Evolutionary conservation across 2,113 vertebrate genomes (phyloP).

Genomic region (Zapornia atra): DNA sequence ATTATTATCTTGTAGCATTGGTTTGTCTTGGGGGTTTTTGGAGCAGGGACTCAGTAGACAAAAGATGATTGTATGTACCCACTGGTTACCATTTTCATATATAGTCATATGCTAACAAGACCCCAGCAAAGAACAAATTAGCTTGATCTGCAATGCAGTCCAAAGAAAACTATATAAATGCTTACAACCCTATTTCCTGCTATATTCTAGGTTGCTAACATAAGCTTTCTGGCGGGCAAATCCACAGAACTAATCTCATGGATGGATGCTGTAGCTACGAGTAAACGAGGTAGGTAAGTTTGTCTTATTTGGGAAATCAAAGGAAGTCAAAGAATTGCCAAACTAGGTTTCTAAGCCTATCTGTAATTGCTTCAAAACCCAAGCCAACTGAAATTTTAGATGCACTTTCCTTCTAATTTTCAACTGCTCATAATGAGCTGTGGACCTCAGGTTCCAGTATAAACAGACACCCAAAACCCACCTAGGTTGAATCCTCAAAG

Average conservation of each 20-base stretch:
- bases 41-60: neutral
- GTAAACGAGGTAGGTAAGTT: neutral
- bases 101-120: neutral
- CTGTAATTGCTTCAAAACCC: neutral
- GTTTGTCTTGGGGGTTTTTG: neutral
- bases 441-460: neutral
- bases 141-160: neutral
- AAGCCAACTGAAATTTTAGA: neutral
- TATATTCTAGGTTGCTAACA: neutral
- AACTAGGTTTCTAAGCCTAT: neutral
- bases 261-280: neutral
- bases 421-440: neutral
- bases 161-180: neutral
- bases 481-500: neutral
- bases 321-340: neutral
- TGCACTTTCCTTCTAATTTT: neutral
- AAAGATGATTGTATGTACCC: neutral
- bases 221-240: neutral
- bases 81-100: neutral
- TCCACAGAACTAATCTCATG: neutral
- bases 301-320: neutral
- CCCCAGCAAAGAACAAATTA: neutral
- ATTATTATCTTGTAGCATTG: neutral
- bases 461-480: neutral
- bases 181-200: neutral